Percentiles rank a stretch among this genome's conserved stretches.
These are phyloP conservation scores for Limanda limanda DNA, from an alignment of 2,113 vertebrate species.

Conservation along the genomic window DNA sequence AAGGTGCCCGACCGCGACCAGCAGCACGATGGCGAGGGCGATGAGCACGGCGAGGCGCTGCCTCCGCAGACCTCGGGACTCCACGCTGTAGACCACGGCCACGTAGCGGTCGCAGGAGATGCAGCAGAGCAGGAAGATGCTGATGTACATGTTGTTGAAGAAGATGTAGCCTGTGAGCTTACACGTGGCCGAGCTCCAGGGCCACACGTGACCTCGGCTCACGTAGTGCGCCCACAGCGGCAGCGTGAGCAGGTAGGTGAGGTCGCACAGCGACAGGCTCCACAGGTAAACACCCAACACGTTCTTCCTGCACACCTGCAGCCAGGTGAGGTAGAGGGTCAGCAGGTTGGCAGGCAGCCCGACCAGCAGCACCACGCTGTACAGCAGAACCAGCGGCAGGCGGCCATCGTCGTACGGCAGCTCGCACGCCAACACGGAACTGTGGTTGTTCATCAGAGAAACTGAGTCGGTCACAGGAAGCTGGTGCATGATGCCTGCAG, in stretches of 20 bases:
- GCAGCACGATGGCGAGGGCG: slow-evolving; percentile 40
- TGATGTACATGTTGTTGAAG: slow-evolving; percentile 93
- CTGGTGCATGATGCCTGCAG: not conserved
- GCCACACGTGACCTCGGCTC: slow-evolving; percentile 75
- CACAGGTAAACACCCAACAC: slow-evolving; percentile 88
- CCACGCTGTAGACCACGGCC: slow-evolving; percentile 84
- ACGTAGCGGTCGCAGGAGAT: slow-evolving; percentile 88
- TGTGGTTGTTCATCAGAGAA: not conserved
- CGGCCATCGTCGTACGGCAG: slow-evolving; percentile 66
- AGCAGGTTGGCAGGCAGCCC: slow-evolving; percentile 88
- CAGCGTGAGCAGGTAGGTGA: slow-evolving; percentile 88
- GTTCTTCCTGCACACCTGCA: slow-evolving; percentile 81
- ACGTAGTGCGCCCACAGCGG: slow-evolving; percentile 89
- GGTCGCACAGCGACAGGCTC: slow-evolving; percentile 87
- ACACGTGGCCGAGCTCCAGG: slow-evolving; percentile 67
- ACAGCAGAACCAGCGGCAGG: slow-evolving; percentile 78
- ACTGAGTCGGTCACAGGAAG: not conserved
- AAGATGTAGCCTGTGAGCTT: slow-evolving; percentile 85
- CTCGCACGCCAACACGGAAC: not conserved
- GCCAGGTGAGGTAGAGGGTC: slow-evolving; percentile 80
- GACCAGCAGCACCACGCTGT: slow-evolving; percentile 80
- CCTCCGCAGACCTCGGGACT: slow-evolving; percentile 80
- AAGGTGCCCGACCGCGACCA: slow-evolving; percentile 72
- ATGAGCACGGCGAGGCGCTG: slow-evolving; percentile 68
- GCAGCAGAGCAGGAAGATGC: slow-evolving; percentile 91